Evolutionary conservation across 1,140 invertebrate species (phyloP).

Genomic region (Zaprionus africanus): DNA sequence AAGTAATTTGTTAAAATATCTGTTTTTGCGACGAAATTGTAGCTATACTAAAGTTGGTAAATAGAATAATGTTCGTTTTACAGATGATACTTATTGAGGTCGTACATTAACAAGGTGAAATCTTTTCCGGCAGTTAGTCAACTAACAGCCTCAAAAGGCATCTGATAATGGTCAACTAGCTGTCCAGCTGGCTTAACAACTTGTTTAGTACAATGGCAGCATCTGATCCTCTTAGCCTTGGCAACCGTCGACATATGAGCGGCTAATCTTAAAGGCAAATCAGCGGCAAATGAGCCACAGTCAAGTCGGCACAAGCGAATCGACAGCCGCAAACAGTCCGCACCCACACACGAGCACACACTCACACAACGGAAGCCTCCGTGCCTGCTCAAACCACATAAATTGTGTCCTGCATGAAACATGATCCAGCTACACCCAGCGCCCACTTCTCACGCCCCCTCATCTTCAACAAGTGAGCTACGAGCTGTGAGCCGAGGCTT

Average conservation of each 20-base stretch:
- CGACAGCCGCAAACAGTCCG: conserved; percentile 16
- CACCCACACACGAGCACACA: conserved; percentile 8
- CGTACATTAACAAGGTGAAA: conserved; percentile 4
- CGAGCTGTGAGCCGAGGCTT: neutral
- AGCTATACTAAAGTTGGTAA: too few species aligned
- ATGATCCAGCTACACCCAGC: conserved; percentile 53
- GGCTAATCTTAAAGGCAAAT: conserved; percentile 71
- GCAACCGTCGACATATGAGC: conserved; percentile 51
- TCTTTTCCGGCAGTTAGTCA: conserved; percentile 37
- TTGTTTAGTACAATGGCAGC: conserved; percentile 28
- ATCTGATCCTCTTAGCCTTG: conserved; percentile 37
- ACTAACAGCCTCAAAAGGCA: conserved; percentile 16
- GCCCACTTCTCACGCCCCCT: neutral
- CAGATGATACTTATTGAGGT: neutral
- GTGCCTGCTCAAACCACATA: conserved; percentile 41
- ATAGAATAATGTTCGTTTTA: neutral
- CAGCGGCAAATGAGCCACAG: conserved; percentile 69
- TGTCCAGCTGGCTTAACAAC: conserved; percentile 46
- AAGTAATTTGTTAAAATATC: too few species aligned
- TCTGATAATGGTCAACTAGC: conserved; percentile 23
- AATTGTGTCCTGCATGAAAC: conserved; percentile 71
- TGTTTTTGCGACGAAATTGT: too few species aligned
- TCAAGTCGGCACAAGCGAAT: conserved; percentile 49
- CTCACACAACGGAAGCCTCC: neutral
- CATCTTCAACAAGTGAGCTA: neutral